A percentile compares a stretch with the other conserved stretches of the same genome.
Evolutionary conservation across 2,113 vertebrate genomes (phyloP).

Genomic region (Riparia riparia): DNA sequence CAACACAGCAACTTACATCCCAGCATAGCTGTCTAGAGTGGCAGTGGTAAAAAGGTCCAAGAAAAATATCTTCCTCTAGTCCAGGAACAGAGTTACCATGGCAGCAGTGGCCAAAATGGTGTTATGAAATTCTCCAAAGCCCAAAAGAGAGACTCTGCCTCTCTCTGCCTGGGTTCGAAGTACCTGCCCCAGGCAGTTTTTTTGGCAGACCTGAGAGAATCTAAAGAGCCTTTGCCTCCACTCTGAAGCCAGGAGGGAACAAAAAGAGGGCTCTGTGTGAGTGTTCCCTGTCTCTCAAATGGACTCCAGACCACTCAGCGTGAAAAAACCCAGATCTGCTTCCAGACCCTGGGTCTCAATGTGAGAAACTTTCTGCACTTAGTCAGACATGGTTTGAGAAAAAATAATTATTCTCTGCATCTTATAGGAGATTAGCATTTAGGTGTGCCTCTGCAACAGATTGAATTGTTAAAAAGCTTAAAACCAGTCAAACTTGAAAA

Average conservation of each 20-base stretch:
- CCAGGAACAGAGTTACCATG: neutral
- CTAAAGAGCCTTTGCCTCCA: neutral
- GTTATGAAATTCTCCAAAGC: neutral
- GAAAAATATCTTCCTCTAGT: neutral
- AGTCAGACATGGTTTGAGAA: neutral
- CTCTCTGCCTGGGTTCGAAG: neutral
- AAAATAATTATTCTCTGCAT: neutral
- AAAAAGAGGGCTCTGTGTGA: neutral
- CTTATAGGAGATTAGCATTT: neutral
- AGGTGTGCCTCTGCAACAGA: neutral
- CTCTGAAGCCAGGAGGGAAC: neutral
- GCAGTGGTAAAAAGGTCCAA: fast-evolving
- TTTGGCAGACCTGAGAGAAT: neutral
- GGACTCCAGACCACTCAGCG: fast-evolving
- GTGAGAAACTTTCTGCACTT: neutral
- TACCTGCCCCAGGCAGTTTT: neutral
- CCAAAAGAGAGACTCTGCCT: neutral
- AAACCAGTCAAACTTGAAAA: neutral
- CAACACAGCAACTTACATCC: fast-evolving
- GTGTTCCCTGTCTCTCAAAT: neutral
- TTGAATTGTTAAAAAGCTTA: neutral
- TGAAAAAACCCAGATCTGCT: neutral
- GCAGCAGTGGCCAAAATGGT: neutral
- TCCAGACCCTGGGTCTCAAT: neutral
- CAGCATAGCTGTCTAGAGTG: fast-evolving